Conservation (phyloP, 1,140 invertebrate species). For the Drosophila ficusphila region DNA sequence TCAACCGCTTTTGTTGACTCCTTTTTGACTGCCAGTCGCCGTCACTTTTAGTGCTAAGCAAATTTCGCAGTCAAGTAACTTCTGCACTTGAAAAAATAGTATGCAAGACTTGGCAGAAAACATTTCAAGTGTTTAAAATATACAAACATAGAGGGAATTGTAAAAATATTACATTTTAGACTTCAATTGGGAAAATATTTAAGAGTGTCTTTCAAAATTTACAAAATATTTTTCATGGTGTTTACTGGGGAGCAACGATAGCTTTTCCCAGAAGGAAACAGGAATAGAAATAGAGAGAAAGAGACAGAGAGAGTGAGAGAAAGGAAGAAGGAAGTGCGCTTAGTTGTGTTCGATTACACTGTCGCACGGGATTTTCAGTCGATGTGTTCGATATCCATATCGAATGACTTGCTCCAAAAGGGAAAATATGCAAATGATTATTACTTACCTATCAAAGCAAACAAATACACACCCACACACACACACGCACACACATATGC, state of each 20-base stretch:
- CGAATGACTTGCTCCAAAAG: background rate
- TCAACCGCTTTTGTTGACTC: constrained; percentile 35
- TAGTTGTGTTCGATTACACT: constrained; percentile 11
- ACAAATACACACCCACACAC: background rate
- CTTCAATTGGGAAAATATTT: no score
- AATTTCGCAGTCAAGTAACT: constrained; percentile 50
- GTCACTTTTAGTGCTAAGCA: constrained; percentile 45
- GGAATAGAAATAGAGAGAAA: background rate
- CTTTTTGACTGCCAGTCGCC: constrained; percentile 18
- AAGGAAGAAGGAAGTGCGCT: background rate
- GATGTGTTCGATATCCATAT: background rate
- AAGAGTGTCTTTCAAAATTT: no score
- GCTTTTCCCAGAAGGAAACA: background rate
- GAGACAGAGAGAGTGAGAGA: background rate
- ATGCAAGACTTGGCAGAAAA: no score
- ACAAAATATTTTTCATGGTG: no score
- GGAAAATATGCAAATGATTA: background rate
- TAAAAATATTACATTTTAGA: no score
- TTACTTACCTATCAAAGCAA: constrained; percentile 11
- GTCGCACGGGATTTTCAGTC: constrained; percentile 3
- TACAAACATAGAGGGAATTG: no score
- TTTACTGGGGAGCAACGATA: no score
- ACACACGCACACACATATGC: no score
- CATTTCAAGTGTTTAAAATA: no score
- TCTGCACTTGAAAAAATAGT: constrained; percentile 8